phyloP scores from a whole-genome alignment of 2,113 vertebrate species.

The Sylvietta virens region DNA sequence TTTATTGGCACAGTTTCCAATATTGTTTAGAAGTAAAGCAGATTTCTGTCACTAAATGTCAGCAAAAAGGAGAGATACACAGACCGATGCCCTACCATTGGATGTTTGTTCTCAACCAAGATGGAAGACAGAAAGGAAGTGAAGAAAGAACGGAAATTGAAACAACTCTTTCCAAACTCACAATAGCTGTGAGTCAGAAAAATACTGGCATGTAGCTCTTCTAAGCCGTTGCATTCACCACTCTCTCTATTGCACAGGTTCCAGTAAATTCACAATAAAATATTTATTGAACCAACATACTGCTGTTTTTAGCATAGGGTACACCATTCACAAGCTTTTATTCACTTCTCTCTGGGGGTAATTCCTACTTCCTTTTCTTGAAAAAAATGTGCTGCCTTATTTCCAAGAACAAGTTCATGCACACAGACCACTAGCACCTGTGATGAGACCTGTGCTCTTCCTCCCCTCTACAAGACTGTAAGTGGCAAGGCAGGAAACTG shows the following conservation, averaged over 20 bases:
- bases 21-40: neutral
- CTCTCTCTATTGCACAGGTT: neutral
- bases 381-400: neutral
- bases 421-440: rapidly evolving
- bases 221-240: neutral
- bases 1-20: neutral
- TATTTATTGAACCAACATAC: neutral
- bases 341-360: neutral
- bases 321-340: neutral
- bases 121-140: neutral
- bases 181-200: neutral
- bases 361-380: neutral
- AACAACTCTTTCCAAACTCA: neutral
- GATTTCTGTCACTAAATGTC: neutral
- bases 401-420: neutral
- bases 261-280: neutral
- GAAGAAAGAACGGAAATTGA: neutral
- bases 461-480: rapidly evolving
- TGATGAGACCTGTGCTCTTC: neutral
- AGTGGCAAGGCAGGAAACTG: neutral
- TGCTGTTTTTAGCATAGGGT: neutral
- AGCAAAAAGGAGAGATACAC: neutral
- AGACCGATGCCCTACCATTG: neutral
- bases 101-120: neutral
- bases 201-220: neutral